Evolutionary conservation across 1,140 invertebrate species (phyloP), one percentile per base, ranked within the genome.

Genomic region (Platyura marginata): DNA sequence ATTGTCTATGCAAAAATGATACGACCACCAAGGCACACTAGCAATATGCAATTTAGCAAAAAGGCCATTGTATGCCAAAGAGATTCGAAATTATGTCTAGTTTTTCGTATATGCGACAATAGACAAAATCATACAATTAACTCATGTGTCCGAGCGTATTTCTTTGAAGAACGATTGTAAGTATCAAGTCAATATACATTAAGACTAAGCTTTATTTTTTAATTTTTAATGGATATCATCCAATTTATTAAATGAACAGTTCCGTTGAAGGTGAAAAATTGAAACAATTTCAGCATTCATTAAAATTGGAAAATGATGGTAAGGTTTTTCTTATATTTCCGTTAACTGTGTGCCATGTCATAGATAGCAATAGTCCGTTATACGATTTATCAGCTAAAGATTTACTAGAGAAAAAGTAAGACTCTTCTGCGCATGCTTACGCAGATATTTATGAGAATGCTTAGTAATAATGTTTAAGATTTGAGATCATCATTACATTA

Each of bases 401-500:
- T 54, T 67, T 66, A 60, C 67, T 71, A 57, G 61, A 55, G 45
- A 70, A 54, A 53, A 71, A 64, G 68, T 68, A 48, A 46, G 20
- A 13, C n/a, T n/a, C n/a, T n/a, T 4, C n/a, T 38, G 20, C 35
- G 20, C 22, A 21, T 39, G 21, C 1, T 21, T 11, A 20, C 34
- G 8, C 8, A 36, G 18, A 35, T n/a, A n/a, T n/a, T n/a, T n/a
- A n/a, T n/a, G n/a, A n/a, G n/a, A n/a, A n/a, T n/a, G n/a, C n/a
- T n/a, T n/a, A n/a, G n/a, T n/a, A n/a, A n/a, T n/a, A 42, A 53
- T 61, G 54, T 49, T 72, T 68, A 46, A 77, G 81, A 51, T 91
- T 91, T 59, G 89, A 94, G 63, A 74, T 94, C 19, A 77, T 92
- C 34, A 78, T 88, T 1, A 79, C 82, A 44, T 66, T 93, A 33